phyloP scores from a whole-genome alignment of 2,797 vertebrate species.

The Sebastiscus tertius region DNA sequence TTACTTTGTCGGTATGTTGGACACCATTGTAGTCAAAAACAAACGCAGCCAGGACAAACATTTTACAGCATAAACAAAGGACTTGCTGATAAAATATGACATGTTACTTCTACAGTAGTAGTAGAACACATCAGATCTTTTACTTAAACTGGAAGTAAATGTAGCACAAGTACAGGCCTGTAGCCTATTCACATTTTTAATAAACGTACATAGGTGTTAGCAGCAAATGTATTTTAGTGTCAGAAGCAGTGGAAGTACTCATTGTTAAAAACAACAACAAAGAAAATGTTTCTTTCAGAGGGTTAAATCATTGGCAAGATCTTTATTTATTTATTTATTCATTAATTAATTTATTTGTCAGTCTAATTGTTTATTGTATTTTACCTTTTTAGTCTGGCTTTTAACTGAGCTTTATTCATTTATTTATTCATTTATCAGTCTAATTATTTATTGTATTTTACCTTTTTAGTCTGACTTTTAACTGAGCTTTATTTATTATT shows the following conservation, averaged over 20 bases:
- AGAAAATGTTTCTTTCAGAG: no score
- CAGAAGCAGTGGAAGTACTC: neutral
- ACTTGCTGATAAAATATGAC: neutral
- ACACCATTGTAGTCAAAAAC: neutral
- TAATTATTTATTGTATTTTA: no score
- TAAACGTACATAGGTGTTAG: neutral
- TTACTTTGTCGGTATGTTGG: slow-evolving; percentile 29
- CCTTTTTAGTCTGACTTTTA: no score
- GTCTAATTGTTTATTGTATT: no score
- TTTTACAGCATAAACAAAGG: neutral
- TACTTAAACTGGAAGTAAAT: neutral
- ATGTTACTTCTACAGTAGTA: neutral
- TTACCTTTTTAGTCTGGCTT: no score
- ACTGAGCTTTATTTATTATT: no score
- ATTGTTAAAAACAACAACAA: neutral
- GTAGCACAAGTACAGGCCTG: neutral
- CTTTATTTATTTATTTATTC: neutral
- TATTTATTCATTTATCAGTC: no score
- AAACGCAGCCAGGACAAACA: neutral
- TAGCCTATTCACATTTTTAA: neutral
- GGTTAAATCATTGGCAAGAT: no score
- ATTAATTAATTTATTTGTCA: no score
- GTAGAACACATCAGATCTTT: neutral
- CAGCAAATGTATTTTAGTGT: neutral
- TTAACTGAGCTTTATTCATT: no score